Conservation (phyloP, 2,113 vertebrate species). For the Progne subis region DNA sequence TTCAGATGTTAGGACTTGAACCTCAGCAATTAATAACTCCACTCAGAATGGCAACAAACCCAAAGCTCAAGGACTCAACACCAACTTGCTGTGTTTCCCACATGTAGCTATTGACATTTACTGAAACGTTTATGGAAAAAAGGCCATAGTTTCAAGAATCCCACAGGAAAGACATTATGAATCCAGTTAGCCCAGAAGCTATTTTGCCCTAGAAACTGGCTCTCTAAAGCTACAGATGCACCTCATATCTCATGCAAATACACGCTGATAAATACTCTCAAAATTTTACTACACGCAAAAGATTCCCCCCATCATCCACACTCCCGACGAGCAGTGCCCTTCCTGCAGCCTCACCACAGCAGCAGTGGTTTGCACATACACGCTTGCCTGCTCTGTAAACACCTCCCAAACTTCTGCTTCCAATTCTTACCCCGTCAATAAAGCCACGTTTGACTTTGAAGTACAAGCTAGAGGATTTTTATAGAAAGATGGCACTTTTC, state of each 20-base stretch:
- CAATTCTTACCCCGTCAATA: neutral
- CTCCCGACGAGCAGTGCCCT: neutral
- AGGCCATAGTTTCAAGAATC: neutral
- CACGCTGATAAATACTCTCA: neutral
- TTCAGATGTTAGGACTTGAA: neutral
- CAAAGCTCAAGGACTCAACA: neutral
- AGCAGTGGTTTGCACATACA: neutral
- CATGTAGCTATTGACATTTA: neutral
- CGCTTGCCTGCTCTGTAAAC: neutral
- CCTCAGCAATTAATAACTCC: neutral
- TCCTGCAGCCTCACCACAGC: neutral
- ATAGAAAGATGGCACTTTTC: neutral
- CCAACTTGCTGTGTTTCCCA: neutral
- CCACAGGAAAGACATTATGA: neutral
- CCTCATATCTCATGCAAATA: neutral
- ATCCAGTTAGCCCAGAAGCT: neutral
- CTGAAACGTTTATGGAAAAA: neutral
- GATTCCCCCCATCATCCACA: neutral
- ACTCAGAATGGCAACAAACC: neutral
- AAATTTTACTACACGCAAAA: neutral
- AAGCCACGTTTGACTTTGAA: neutral
- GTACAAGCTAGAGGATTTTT: neutral
- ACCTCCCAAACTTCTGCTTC: neutral
- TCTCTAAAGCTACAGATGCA: neutral
- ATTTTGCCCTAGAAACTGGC: neutral